Evolutionary conservation across 92 coral and sea anemone genomes (phyloP).

Genomic region (Paragorgia papillata): DNA sequence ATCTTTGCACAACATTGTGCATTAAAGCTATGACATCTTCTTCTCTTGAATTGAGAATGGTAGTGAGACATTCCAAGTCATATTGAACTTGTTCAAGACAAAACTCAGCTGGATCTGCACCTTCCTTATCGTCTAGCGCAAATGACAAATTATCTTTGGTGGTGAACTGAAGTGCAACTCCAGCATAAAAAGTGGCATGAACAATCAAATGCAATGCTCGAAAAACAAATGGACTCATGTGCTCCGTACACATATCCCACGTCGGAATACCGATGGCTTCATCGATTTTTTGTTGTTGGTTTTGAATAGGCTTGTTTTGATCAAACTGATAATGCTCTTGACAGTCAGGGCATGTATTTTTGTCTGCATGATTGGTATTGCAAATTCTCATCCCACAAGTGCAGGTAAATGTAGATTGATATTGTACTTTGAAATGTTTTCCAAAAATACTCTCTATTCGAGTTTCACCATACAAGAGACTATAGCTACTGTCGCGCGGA

Average conservation of each 20-base stretch:
- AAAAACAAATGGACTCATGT: conserved; percentile 56
- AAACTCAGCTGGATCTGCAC: conserved; percentile 20
- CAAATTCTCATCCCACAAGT: conserved; percentile 34
- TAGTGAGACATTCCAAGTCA: conserved; percentile 47
- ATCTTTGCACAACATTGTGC: conserved; percentile 53
- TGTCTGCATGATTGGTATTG: not conserved
- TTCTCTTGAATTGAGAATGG: conserved; percentile 43
- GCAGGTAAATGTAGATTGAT: conserved; percentile 13
- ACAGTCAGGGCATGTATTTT: conserved; percentile 26
- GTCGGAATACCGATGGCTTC: too few species aligned
- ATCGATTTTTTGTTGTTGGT: not conserved
- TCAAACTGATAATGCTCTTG: not conserved
- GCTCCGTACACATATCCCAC: conserved; percentile 33
- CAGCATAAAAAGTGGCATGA: conserved; percentile 60
- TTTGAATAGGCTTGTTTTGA: not conserved
- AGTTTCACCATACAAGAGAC: conserved; percentile 10
- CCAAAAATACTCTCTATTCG: conserved; percentile 5
- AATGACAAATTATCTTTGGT: conserved; percentile 14
- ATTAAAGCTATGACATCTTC: conserved; percentile 45
- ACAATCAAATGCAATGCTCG: conserved; percentile 65
- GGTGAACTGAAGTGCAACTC: conserved; percentile 49
- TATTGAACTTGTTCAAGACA: conserved; percentile 44
- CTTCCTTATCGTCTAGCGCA: not conserved
- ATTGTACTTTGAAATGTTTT: not conserved
- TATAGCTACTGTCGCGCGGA: not conserved